A percentile compares a stretch with the other conserved stretches of the same genome.
phyloP scores from a whole-genome alignment of 2,797 vertebrate species.

The Euthynnus affinis region DNA sequence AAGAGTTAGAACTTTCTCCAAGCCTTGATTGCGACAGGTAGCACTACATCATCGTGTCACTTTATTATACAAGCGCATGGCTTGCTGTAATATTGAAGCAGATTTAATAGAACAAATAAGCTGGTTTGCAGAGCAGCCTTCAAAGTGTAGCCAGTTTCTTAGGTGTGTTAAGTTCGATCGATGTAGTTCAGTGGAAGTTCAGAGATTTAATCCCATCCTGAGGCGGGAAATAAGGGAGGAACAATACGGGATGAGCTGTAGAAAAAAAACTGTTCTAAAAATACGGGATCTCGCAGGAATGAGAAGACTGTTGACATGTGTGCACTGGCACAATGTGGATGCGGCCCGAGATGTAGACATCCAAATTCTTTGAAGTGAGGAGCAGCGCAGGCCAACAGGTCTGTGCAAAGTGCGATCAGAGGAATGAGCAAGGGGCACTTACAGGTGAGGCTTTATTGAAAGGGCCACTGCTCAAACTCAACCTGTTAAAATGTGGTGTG shows the following conservation, averaged over 20 bases:
- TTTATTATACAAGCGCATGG: background rate
- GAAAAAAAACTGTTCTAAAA: constrained; percentile 51
- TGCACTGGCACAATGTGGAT: constrained; percentile 40
- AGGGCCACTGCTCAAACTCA: background rate
- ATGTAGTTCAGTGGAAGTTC: constrained; percentile 62
- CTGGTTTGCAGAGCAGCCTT: background rate
- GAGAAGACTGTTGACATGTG: constrained; percentile 46
- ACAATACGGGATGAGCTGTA: constrained; percentile 57
- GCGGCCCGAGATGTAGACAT: constrained; percentile 45
- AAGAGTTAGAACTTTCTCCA: constrained; percentile 3
- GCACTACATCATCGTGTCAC: background rate
- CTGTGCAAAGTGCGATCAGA: constrained; percentile 31
- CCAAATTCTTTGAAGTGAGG: constrained; percentile 22
- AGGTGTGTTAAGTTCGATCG: background rate
- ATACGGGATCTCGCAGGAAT: constrained; percentile 65
- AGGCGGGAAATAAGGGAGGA: constrained; percentile 51
- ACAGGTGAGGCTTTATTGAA: constrained; percentile 5
- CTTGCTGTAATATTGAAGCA: background rate
- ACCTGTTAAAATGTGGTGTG: background rate
- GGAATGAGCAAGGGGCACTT: background rate
- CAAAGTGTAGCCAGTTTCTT: constrained; percentile 2
- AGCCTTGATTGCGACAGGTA: constrained; percentile 18
- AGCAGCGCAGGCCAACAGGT: constrained; percentile 37
- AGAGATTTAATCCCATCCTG: constrained; percentile 60
- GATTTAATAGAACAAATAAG: constrained; percentile 21